Evolutionary conservation across 2,113 vertebrate genomes (phyloP), one percentile per base, ranked within the genome.

Genomic region (Nothobranchius kuhntae): DNA sequence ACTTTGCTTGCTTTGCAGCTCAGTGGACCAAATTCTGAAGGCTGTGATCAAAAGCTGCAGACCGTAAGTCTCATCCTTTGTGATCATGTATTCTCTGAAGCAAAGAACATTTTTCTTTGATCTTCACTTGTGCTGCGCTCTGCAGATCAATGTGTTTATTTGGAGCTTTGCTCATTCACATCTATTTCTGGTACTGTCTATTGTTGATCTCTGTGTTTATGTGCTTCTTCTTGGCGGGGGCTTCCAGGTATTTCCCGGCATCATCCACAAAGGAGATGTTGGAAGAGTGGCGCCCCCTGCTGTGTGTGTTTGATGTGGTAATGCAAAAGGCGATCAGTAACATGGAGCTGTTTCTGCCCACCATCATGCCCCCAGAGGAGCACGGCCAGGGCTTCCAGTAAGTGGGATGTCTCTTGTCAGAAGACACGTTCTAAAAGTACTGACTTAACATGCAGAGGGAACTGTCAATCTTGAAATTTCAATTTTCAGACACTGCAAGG

Each of bases 11-110:
- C 78, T 82, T 30, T 94, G n/a, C 85, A 92, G 91, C 81, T 89
- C 84, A n/a, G 81, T 90, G 89, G 96, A 98, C 89, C 95, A 95
- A 79, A 94, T 98, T 84, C 84, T 99, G 90, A 98, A 98, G 92
- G 96, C 95, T 55, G 92, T 99, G 14, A 95, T 99, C 90, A 98
- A 96, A 91, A 96, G 93, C 92, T 98, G 96, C 92, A 92, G 97
- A 86, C 94, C 94, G 97, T 99, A 93, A 97, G 97, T 96, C 68
- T 73, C 67, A 47, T 72, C 55, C 55, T 61, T 73, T 75, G 77
- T 88, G 79, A 89, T 91, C 75, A 60, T 75, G 75, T 74, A 59
- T 75, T 83, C 85, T 77, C 65, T 77, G 71, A 57, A 51, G 38
- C 12, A 53, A 69, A 85, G 84, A 85, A 87, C 72, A 74, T 60